Evolutionary conservation across 2,113 vertebrate species (phyloP).

Genomic region (Strix aluco): DNA sequence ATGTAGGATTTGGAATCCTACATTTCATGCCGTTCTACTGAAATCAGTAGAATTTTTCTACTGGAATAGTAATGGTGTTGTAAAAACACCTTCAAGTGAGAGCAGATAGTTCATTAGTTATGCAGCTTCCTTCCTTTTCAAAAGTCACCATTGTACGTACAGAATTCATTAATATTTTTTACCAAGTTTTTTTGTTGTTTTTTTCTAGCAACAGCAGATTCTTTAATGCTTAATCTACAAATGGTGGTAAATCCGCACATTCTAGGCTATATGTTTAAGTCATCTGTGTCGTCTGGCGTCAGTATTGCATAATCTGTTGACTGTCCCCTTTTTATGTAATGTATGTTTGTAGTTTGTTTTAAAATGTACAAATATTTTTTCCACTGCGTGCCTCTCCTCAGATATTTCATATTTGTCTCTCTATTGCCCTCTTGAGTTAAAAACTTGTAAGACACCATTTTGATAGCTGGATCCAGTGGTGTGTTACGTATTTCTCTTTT

Average conservation of each 20-base stretch:
- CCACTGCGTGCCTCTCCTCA: constrained; percentile 28
- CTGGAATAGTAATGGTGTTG: background rate
- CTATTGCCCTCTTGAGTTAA: constrained; percentile 75
- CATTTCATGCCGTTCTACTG: rapidly evolving
- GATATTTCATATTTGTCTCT: constrained; percentile 53
- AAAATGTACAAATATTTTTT: constrained; percentile 54
- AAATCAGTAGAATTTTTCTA: background rate
- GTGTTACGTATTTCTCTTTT: background rate
- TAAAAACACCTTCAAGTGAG: background rate
- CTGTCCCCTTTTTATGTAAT: constrained; percentile 58
- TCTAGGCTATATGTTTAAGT: background rate
- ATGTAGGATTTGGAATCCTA: background rate
- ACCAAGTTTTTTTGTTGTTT: background rate
- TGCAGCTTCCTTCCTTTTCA: background rate
- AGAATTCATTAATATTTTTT: background rate
- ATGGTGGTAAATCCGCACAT: background rate
- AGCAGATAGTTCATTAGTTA: background rate
- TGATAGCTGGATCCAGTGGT: background rate
- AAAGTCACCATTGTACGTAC: background rate
- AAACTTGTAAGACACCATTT: constrained; percentile 19
- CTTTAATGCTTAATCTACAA: background rate
- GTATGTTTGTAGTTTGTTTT: constrained; percentile 72
- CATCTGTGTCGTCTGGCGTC: background rate
- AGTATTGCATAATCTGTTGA: constrained; percentile 51
- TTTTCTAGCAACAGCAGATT: background rate